A percentile compares a stretch with the other conserved stretches of the same genome.
These are phyloP conservation scores for Aporophyla lueneburgensis DNA, from an alignment of 2,888 invertebrate species.

Conservation along the genomic window DNA sequence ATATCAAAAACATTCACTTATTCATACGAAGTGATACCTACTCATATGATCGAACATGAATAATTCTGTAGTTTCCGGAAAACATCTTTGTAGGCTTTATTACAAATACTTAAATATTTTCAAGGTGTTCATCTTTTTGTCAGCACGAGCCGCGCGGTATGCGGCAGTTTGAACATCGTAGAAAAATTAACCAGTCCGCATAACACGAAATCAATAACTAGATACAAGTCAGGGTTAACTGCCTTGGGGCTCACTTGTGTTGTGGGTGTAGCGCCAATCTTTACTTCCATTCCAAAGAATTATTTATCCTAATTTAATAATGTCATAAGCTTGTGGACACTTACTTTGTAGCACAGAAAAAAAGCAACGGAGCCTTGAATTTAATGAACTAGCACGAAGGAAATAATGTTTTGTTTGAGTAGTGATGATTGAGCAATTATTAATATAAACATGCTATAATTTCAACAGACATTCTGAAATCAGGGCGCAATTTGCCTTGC, in stretches of 20 bases:
- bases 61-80: neutral
- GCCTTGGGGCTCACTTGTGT: neutral
- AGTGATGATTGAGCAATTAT: conserved; percentile 15
- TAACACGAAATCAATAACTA: neutral
- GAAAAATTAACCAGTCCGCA: neutral
- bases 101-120: neutral
- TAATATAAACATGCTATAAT: conserved; percentile 12
- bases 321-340: neutral
- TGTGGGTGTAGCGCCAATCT: neutral
- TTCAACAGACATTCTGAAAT: conserved; percentile 12
- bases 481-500: neutral
- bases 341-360: neutral
- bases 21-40: neutral
- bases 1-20: neutral
- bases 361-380: neutral
- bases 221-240: neutral
- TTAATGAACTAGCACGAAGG: neutral
- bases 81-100: neutral
- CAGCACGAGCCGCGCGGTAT: neutral
- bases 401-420: neutral
- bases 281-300: neutral
- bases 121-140: neutral
- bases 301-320: neutral
- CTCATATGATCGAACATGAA: neutral
- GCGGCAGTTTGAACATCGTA: too few relatives aligned